Evolutionary conservation across 2,888 invertebrate genomes (phyloP).

Genomic region (Tipula lateralis): DNA sequence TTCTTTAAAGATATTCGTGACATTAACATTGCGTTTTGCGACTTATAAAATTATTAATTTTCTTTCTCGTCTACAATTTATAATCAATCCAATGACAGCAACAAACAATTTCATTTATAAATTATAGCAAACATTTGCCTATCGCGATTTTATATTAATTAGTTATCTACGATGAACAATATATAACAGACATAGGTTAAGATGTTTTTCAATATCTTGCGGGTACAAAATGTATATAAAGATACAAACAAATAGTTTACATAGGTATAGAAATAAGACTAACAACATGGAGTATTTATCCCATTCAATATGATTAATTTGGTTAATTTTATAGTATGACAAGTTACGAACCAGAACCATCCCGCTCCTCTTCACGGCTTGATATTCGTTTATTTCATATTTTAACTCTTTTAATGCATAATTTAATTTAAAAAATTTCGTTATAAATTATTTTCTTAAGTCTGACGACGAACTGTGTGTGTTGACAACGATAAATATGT

Average conservation of each 20-base stretch:
- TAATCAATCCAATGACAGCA: background rate
- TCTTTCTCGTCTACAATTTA: background rate
- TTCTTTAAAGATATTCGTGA: background rate
- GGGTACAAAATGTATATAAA: background rate
- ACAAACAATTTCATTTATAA: background rate
- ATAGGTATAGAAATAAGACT: too few species aligned
- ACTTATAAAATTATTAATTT: background rate
- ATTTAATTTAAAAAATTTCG: background rate
- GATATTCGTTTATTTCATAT: background rate
- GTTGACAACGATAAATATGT: slow-evolving; percentile 24
- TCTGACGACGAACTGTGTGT: background rate
- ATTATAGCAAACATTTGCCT: background rate
- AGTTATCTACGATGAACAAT: background rate
- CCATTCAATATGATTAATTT: background rate
- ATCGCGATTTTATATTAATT: background rate
- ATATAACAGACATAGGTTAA: background rate
- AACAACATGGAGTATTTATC: background rate
- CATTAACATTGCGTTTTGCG: background rate
- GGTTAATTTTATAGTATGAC: background rate
- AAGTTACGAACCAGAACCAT: background rate
- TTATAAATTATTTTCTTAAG: background rate
- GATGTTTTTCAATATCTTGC: background rate
- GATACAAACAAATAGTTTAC: too few species aligned
- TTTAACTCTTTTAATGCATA: background rate
- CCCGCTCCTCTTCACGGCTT: background rate